These are phyloP conservation scores for Pseudoips prasinana DNA, from an alignment of 2,888 invertebrate species.

Conservation along the genomic window DNA sequence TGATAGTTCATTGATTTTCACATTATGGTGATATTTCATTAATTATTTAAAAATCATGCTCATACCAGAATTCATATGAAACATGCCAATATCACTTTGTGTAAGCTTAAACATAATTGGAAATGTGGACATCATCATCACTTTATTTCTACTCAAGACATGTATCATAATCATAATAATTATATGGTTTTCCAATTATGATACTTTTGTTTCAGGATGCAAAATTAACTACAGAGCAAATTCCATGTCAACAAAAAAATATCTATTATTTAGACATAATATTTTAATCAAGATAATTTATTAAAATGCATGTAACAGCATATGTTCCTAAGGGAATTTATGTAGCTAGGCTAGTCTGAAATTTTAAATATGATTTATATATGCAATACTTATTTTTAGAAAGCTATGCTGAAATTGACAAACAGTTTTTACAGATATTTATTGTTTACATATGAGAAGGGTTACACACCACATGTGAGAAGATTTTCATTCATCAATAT, in stretches of 20 bases:
- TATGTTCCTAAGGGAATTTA: too few species aligned
- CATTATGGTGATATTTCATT: too few species aligned
- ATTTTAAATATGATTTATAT: conserved; percentile 47
- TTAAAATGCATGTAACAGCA: conserved; percentile 49
- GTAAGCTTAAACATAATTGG: neutral
- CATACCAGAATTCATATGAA: too few species aligned
- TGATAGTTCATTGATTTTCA: too few species aligned
- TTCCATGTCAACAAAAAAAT: conserved; percentile 53
- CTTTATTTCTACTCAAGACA: neutral
- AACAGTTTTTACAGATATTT: conserved; percentile 74
- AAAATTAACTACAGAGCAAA: conserved; percentile 59
- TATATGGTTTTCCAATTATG: conserved; percentile 6
- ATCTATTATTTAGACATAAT: too few species aligned
- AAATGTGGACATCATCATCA: neutral
- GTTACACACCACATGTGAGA: conserved; percentile 51
- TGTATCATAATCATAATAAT: too few species aligned
- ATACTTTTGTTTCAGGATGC: conserved; percentile 60
- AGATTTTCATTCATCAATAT: conserved; percentile 48
- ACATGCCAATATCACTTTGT: neutral
- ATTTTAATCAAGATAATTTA: too few species aligned
- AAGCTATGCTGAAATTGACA: conserved; percentile 76
- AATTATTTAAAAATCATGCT: too few species aligned
- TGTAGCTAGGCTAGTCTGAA: conserved; percentile 31
- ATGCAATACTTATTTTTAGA: conserved; percentile 45
- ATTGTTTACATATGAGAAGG: conserved; percentile 54